Conservation (phyloP, 2,888 invertebrate species). For the Dexiosoma caninum region DNA sequence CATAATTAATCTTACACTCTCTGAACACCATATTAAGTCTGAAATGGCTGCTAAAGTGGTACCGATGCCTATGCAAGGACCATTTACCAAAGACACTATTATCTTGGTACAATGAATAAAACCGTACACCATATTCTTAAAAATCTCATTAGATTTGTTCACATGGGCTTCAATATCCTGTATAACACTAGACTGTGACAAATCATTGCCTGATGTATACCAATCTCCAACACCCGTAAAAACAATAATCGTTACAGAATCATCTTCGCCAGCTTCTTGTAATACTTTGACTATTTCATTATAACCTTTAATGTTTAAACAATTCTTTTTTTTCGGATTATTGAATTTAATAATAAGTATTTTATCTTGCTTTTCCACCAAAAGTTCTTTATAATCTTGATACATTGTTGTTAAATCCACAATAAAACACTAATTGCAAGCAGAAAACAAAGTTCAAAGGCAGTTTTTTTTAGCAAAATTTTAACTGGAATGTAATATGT, state of each 20-base stretch:
- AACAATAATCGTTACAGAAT: slow-evolving; percentile 83
- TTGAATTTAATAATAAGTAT: slow-evolving; percentile 83
- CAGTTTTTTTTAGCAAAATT: too few relatives aligned
- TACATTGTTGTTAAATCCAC: slow-evolving; percentile 68
- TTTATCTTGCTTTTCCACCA: slow-evolving; percentile 77
- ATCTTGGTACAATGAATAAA: slow-evolving; percentile 93
- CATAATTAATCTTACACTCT: slow-evolving; percentile 80
- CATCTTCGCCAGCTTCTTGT: slow-evolving; percentile 83
- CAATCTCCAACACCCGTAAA: slow-evolving; percentile 80
- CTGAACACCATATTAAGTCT: slow-evolving; percentile 93
- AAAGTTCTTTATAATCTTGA: slow-evolving; percentile 66
- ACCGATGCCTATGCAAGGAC: slow-evolving; percentile 93
- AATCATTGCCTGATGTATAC: slow-evolving; percentile 73
- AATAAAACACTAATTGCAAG: too few relatives aligned
- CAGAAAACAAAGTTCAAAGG: too few relatives aligned
- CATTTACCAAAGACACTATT: slow-evolving; percentile 92
- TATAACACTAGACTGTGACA: neutral
- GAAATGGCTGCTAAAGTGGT: slow-evolving; percentile 88
- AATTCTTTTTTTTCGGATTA: slow-evolving; percentile 89
- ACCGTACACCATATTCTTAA: slow-evolving; percentile 83
- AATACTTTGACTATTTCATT: slow-evolving; percentile 81
- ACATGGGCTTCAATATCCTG: slow-evolving; percentile 70
- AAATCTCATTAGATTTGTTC: slow-evolving; percentile 67
- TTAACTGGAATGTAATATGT: too few relatives aligned
- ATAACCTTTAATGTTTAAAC: slow-evolving; percentile 85